phyloP scores from a whole-genome alignment of 2,888 invertebrate genomes.

The Penaeus monodon region DNA sequence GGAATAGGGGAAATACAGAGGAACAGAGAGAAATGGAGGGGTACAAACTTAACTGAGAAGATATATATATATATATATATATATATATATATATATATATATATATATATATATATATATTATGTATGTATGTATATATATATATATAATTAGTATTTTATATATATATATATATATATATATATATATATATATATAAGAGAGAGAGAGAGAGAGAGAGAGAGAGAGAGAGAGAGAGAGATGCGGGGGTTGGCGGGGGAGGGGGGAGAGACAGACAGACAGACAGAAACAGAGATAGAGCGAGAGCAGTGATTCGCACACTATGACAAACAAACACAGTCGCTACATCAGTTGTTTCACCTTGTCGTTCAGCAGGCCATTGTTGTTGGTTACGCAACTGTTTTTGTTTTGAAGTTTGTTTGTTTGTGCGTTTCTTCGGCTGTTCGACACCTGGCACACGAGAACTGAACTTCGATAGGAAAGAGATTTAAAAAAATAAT shows the following conservation, averaged over 20 bases:
- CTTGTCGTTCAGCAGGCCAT: slow-evolving; percentile 2
- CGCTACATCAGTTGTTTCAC: neutral
- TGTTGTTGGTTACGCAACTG: neutral
- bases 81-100: no score
- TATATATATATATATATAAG: no score
- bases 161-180: no score
- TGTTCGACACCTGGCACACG: neutral
- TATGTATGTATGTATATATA: no score
- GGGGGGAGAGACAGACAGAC: neutral
- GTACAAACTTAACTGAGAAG: neutral
- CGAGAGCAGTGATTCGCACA: neutral
- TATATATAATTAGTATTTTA: no score
- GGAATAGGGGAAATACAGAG: neutral
- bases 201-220: neutral
- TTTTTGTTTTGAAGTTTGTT: neutral
- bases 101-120: no score
- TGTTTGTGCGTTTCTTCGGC: neutral
- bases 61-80: no score
- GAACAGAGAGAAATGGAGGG: neutral
- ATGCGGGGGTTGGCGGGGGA: neutral
- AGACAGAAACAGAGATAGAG: no score
- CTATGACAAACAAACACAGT: neutral
- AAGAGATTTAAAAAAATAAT: no score
- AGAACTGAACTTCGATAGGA: no score
- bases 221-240: neutral